These are phyloP conservation scores for Haliaeetus leucogaster DNA, from an alignment of 2,113 vertebrate species.

Conservation along the genomic window DNA sequence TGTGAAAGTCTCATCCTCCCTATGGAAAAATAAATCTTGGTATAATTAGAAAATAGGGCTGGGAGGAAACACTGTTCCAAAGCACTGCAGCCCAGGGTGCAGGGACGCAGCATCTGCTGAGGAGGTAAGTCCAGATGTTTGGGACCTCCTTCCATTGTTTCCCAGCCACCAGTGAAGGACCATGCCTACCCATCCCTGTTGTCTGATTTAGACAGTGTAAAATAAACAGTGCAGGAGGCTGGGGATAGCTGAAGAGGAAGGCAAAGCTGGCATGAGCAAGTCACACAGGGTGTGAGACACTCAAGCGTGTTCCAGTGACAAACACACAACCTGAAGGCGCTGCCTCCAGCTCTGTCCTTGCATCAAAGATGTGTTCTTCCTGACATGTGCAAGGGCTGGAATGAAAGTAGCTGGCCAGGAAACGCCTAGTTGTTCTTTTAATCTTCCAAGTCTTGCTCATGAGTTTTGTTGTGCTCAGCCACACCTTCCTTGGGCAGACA, in stretches of 20 bases:
- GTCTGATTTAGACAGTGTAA: neutral
- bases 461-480: neutral
- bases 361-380: neutral
- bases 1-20: neutral
- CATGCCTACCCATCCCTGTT: neutral
- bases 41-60: neutral
- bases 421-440: neutral
- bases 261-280: neutral
- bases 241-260: neutral
- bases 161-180: neutral
- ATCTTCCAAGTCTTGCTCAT: neutral
- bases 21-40: neutral
- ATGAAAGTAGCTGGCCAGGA: neutral
- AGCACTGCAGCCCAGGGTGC: neutral
- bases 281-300: neutral
- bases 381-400: neutral
- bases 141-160: neutral
- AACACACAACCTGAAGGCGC: neutral
- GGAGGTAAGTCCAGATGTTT: neutral
- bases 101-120: neutral
- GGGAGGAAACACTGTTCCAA: neutral
- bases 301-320: neutral
- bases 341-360: neutral
- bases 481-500: neutral
- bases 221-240: neutral